A percentile compares a stretch with the other conserved stretches of the same genome.
Conservation (phyloP, 2,113 vertebrate genomes). For the Sturnira hondurensis region DNA sequence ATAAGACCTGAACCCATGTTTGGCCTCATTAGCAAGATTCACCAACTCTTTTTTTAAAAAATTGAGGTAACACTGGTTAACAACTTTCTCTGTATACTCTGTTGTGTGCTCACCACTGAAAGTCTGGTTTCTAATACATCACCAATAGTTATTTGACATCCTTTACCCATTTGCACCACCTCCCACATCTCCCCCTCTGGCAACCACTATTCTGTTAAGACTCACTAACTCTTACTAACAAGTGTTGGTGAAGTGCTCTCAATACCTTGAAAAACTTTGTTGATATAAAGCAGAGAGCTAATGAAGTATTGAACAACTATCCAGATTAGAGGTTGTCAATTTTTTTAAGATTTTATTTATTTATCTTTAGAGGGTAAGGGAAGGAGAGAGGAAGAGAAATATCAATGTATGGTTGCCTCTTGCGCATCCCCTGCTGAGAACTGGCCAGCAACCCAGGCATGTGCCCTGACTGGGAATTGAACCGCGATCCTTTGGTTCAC, state of each 20-base stretch:
- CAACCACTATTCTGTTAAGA: not conserved
- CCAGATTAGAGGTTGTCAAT: not conserved
- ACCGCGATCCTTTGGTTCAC: too few species aligned
- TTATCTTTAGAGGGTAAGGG: too few species aligned
- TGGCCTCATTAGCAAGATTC: not conserved
- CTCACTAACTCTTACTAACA: not conserved
- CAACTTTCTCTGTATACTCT: not conserved
- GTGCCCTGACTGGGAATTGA: too few species aligned
- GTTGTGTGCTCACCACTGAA: not conserved
- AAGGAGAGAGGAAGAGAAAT: too few species aligned
- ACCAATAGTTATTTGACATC: not conserved
- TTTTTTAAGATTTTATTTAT: too few species aligned
- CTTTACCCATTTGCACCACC: not conserved
- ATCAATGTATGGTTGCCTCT: too few species aligned
- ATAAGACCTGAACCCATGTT: not conserved
- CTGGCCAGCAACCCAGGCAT: too few species aligned
- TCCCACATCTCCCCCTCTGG: not conserved
- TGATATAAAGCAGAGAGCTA: not conserved
- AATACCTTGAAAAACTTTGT: not conserved
- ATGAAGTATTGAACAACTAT: not conserved
- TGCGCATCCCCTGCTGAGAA: too few species aligned
- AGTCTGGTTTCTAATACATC: not conserved
- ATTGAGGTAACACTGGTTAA: not conserved
- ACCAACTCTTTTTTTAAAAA: not conserved
- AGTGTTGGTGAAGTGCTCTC: not conserved